These are phyloP conservation scores for Stegastes partitus DNA, from an alignment of 2,113 vertebrate species.

Conservation along the genomic window DNA sequence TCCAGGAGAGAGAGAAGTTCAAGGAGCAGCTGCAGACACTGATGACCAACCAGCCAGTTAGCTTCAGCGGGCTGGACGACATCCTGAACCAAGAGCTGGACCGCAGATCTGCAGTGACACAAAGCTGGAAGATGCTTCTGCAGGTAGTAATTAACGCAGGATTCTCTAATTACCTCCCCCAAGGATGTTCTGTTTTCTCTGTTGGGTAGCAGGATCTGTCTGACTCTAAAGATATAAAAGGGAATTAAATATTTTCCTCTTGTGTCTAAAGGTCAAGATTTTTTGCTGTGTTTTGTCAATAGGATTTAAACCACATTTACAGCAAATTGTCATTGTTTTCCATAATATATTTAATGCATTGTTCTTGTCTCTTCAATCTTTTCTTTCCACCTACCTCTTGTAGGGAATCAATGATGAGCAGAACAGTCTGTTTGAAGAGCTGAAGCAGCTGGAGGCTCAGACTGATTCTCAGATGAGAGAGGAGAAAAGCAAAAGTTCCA, in stretches of 20 bases:
- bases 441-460: constrained; percentile 52
- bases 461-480: constrained; percentile 46
- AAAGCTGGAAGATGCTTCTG: constrained; percentile 17
- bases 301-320: too few relatives aligned
- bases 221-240: not conserved
- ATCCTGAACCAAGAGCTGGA: constrained; percentile 50
- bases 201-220: too few relatives aligned
- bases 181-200: not conserved
- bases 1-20: constrained; percentile 17
- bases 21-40: constrained; percentile 23
- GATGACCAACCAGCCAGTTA: not conserved
- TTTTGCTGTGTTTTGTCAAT: not conserved
- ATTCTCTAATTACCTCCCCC: not conserved
- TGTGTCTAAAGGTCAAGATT: not conserved
- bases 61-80: constrained; percentile 14
- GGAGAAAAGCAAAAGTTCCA: constrained; percentile 59
- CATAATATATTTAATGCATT: not conserved
- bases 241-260: too few relatives aligned
- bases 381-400: not conserved
- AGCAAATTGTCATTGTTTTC: too few relatives aligned
- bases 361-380: not conserved
- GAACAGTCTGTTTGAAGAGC: not conserved
- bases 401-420: constrained; percentile 45
- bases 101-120: not conserved
- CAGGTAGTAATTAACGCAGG: constrained; percentile 53